Evolutionary conservation across 2,113 vertebrate species (phyloP), one percentile per base, ranked within the genome.

Genomic region (Indicator indicator): DNA sequence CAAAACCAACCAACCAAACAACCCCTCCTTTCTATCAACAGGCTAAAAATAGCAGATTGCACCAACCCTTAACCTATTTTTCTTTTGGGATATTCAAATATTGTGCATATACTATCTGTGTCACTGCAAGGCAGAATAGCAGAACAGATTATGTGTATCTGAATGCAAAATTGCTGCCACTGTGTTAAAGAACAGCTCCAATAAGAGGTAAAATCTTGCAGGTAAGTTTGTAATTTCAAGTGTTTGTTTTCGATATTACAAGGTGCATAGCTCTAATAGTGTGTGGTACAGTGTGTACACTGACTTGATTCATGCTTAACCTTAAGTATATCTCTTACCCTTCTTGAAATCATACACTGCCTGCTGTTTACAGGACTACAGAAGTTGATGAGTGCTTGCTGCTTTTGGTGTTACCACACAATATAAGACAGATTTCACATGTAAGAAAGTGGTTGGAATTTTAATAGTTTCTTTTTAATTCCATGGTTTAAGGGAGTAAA

Each of bases 41-140:
- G 21, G 23, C 65, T 91, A 86, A 93, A 90, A 91, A 77, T 54
- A 97, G 59, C 54, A 93, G 54, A 44, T 76, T 94, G 23, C 64
- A 84, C 46, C 24, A 80, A 62, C 5, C 0, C 6, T 56, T 60
- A 77, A 6, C 6, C 9, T 65, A 5, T 56, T 77, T 93, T 83
- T 63, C 14, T n/a, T 95, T 64, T 59, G 19, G 16, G 74, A 85
- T 38, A 65, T 46, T 16, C 36, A 88, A 69, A 59, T 50, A 9
- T 6, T 83, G 11, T n/a, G 6, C 1, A 23, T 78, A 85, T 92
- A 15, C 13, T 81, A 38, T 52, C 8, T 28, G 8, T 50, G 27
- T 55, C 56, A 44, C 28, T 86, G 36, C 17, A 86, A 72, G 28
- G 24, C 46, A 75, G 26, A 84, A 48, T 36, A 15, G 28, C 5